Conservation (phyloP, 2,113 vertebrate genomes). For the Thryonomys swinderianus region DNA sequence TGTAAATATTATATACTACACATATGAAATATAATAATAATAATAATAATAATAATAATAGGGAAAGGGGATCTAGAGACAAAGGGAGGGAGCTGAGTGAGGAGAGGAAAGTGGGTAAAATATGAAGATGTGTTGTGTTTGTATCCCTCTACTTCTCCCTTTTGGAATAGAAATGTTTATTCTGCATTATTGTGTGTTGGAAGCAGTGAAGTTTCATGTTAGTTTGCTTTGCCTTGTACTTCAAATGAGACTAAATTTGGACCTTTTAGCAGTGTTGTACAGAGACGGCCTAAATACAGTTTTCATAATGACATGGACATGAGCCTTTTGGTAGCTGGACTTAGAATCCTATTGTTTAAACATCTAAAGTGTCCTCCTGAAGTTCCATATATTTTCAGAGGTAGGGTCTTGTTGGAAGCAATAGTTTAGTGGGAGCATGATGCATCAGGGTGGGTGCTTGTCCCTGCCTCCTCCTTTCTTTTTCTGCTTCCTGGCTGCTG, state of each 20-base stretch:
- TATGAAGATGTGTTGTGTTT: not conserved
- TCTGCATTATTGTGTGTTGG: not conserved
- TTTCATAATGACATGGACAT: not conserved
- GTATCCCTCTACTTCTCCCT: not conserved
- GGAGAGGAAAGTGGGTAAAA: too few relatives aligned
- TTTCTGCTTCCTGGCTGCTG: not conserved
- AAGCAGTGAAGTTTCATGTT: not conserved
- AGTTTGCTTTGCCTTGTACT: not conserved
- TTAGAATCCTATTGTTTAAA: not conserved
- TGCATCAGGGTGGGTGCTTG: not conserved
- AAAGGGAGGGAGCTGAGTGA: not conserved
- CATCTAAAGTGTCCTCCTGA: not conserved
- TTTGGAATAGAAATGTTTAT: not conserved
- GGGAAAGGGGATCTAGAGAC: not conserved
- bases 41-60: not conserved
- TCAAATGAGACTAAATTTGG: not conserved
- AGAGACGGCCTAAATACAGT: not conserved
- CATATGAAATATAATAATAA: not conserved
- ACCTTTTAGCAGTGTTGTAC: not conserved
- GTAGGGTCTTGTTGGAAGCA: not conserved
- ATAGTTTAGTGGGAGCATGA: not conserved
- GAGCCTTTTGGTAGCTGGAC: not conserved
- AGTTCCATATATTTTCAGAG: not conserved
- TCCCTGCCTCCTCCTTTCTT: not conserved
- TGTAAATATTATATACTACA: not conserved